Conservation (phyloP, 2,113 vertebrate genomes). For the Origma solitaria region DNA sequence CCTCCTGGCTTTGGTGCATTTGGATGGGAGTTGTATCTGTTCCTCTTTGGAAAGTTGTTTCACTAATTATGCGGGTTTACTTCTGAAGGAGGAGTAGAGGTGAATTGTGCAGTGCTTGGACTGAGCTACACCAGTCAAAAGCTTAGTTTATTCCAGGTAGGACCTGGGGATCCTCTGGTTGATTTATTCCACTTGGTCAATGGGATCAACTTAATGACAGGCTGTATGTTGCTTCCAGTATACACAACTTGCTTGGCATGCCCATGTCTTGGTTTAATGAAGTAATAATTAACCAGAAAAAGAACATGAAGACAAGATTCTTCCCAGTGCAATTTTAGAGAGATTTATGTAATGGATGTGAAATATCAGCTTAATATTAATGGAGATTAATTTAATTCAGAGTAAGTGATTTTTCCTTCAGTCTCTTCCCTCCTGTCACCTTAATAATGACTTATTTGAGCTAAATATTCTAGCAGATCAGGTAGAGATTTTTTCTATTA, state of each 20-base stretch:
- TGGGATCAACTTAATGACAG: not conserved
- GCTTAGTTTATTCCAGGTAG: no score
- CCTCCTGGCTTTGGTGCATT: not conserved
- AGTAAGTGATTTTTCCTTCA: not conserved
- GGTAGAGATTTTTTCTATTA: not conserved
- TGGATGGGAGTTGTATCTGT: not conserved
- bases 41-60: not conserved
- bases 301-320: not conserved
- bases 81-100: not conserved
- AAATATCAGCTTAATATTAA: not conserved
- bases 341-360: not conserved
- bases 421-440: not conserved
- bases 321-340: not conserved
- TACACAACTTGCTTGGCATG: not conserved
- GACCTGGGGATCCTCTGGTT: not conserved
- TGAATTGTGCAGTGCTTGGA: not conserved
- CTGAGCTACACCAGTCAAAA: not conserved
- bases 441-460: not conserved
- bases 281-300: not conserved
- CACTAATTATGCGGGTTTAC: not conserved
- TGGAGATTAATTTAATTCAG: not conserved
- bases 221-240: not conserved
- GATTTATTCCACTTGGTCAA: fast-evolving
- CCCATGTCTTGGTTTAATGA: not conserved
- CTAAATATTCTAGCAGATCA: not conserved